These are phyloP conservation scores for Drosophila kanapiae DNA, from an alignment of 1,140 invertebrate genomes.

Conservation along the genomic window DNA sequence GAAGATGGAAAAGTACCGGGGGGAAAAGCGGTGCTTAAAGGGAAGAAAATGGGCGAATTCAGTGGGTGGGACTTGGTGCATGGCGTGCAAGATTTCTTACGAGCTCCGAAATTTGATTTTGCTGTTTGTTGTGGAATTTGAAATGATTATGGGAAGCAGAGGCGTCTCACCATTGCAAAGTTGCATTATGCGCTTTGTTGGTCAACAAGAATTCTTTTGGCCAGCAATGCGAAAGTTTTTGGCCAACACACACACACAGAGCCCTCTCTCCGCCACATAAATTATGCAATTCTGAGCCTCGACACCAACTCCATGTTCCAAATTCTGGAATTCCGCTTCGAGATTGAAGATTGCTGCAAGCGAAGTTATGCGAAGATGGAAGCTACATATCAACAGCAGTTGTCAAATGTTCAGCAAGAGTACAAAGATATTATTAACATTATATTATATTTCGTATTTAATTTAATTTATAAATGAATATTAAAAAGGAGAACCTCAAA, in stretches of 20 bases:
- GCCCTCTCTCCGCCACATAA: conserved; percentile 20
- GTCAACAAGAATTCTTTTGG: conserved; percentile 64
- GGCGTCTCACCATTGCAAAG: conserved; percentile 38
- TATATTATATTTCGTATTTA: too few relatives aligned
- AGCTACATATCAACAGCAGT: too few relatives aligned
- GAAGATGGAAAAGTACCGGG: conserved; percentile 20
- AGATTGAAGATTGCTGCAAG: conserved; percentile 12
- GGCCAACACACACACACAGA: conserved; percentile 18
- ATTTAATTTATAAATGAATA: too few relatives aligned
- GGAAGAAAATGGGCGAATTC: background rate
- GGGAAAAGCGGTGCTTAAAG: background rate
- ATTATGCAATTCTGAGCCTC: conserved; percentile 47
- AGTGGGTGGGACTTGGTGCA: conserved; percentile 28
- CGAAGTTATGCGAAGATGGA: background rate
- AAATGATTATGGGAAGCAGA: conserved; percentile 72
- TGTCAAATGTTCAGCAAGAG: too few relatives aligned
- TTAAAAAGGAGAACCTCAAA: too few relatives aligned
- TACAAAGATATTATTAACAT: too few relatives aligned
- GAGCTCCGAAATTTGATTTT: conserved; percentile 80
- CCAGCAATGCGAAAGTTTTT: conserved; percentile 50
- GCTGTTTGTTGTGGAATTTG: conserved; percentile 79
- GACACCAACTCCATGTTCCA: conserved; percentile 19
- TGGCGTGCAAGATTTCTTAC: conserved; percentile 73
- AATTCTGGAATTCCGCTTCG: background rate
- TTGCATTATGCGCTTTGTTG: conserved; percentile 79